These are phyloP conservation scores for Pseudomugil tenellus DNA, from an alignment of 2,797 vertebrate species.

Conservation along the genomic window DNA sequence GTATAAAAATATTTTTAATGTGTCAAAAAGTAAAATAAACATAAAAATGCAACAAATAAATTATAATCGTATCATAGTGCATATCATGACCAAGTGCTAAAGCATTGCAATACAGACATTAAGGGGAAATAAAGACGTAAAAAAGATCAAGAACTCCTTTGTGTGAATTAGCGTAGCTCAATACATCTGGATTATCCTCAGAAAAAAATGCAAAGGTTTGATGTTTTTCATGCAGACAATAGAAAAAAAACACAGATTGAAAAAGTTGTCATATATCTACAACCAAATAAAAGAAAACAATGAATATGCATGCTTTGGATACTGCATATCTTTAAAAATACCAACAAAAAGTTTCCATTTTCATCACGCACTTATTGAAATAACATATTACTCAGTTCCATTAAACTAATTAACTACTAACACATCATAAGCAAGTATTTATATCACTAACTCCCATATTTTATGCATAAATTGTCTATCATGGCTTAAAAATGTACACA, in stretches of 20 bases:
- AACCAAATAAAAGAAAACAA: conserved; percentile 51
- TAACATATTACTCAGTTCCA: conserved; percentile 34
- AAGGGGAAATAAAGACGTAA: not conserved
- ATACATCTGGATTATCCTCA: conserved; percentile 10
- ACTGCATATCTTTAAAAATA: conserved; percentile 59
- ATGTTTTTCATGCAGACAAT: conserved; percentile 60
- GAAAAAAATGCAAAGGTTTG: conserved; percentile 22
- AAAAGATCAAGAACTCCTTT: not conserved
- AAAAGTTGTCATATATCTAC: conserved; percentile 34
- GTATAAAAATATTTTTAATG: conserved; percentile 80
- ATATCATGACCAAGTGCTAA: conserved; percentile 51
- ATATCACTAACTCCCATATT: conserved; percentile 46
- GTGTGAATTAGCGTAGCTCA: conserved; percentile 24
- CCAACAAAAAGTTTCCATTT: conserved; percentile 54
- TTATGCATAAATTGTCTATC: conserved; percentile 61
- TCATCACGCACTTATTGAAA: conserved; percentile 38
- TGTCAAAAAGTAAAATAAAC: conserved; percentile 69
- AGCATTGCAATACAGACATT: conserved; percentile 31
- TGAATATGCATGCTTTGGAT: conserved; percentile 70
- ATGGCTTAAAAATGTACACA: conserved; percentile 56
- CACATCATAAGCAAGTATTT: conserved; percentile 57
- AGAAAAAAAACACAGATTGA: conserved; percentile 39
- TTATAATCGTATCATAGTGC: conserved; percentile 60
- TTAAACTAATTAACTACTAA: conserved; percentile 40
- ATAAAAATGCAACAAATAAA: conserved; percentile 59